Conservation (phyloP, 1,140 invertebrate species). For the Helicoverpa zea region DNA sequence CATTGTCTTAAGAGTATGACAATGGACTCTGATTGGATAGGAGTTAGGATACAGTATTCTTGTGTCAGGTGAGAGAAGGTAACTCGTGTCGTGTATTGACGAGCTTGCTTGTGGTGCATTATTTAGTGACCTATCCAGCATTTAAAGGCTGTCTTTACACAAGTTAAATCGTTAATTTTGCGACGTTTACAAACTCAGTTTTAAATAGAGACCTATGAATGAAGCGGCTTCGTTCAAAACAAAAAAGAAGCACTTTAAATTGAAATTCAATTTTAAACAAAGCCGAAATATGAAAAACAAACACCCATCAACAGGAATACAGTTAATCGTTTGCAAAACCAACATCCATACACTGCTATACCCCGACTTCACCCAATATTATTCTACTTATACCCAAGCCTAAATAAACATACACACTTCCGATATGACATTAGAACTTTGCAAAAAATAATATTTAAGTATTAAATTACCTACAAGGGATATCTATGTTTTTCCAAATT, state of each 20-base stretch:
- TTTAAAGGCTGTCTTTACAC: too few relatives aligned
- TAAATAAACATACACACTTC: slow-evolving; percentile 78
- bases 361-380: slow-evolving; percentile 67
- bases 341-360: slow-evolving; percentile 62
- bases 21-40: too few relatives aligned
- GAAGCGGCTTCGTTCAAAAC: background rate
- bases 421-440: slow-evolving; percentile 69
- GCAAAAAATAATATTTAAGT: slow-evolving; percentile 68
- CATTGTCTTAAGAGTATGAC: too few relatives aligned
- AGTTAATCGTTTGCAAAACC: slow-evolving; percentile 63
- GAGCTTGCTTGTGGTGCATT: too few relatives aligned
- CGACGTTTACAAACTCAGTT: background rate
- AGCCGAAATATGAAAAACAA: background rate
- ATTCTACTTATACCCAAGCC: slow-evolving; percentile 71
- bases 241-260: background rate
- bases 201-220: background rate
- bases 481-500: slow-evolving; percentile 66
- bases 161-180: too few relatives aligned
- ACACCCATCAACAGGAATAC: slow-evolving; percentile 15
- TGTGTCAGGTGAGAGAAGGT: too few relatives aligned
- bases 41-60: too few relatives aligned
- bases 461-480: slow-evolving; percentile 73
- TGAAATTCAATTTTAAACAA: background rate
- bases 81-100: too few relatives aligned
- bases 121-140: too few relatives aligned